These are phyloP conservation scores for Aramus guarauna DNA, from an alignment of 2,113 vertebrate genomes.

Conservation along the genomic window DNA sequence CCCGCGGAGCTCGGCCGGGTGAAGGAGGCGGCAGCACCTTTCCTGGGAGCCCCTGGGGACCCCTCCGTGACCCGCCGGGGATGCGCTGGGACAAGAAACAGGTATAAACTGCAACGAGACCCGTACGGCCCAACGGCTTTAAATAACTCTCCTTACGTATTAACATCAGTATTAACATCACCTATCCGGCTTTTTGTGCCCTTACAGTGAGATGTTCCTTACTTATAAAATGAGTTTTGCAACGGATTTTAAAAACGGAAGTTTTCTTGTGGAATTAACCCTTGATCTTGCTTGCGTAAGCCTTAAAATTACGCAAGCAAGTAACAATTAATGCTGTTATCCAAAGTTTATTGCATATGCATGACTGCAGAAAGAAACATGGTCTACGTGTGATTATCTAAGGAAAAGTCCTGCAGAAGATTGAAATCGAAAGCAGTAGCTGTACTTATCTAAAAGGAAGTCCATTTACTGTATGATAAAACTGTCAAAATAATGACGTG, in stretches of 20 bases:
- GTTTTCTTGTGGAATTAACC: conserved; percentile 11
- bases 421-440: conserved; percentile 20
- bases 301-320: neutral
- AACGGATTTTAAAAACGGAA: neutral
- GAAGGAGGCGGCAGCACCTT: neutral
- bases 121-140: rapidly evolving
- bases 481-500: conserved; percentile 68
- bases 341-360: conserved; percentile 16
- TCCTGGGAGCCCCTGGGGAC: neutral
- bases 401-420: conserved; percentile 36
- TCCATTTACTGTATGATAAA: conserved; percentile 72
- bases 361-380: conserved; percentile 28
- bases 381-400: neutral
- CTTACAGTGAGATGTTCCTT: neutral
- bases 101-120: rapidly evolving
- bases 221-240: neutral
- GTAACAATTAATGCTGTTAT: conserved; percentile 32
- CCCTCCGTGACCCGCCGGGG: rapidly evolving
- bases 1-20: rapidly evolving
- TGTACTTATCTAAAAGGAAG: conserved; percentile 63
- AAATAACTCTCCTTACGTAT: neutral
- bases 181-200: neutral
- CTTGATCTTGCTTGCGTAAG: neutral
- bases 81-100: neutral
- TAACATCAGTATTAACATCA: neutral